These are phyloP conservation scores for Chironomus striatipennis DNA, from an alignment of 1,140 invertebrate genomes.

Conservation along the genomic window DNA sequence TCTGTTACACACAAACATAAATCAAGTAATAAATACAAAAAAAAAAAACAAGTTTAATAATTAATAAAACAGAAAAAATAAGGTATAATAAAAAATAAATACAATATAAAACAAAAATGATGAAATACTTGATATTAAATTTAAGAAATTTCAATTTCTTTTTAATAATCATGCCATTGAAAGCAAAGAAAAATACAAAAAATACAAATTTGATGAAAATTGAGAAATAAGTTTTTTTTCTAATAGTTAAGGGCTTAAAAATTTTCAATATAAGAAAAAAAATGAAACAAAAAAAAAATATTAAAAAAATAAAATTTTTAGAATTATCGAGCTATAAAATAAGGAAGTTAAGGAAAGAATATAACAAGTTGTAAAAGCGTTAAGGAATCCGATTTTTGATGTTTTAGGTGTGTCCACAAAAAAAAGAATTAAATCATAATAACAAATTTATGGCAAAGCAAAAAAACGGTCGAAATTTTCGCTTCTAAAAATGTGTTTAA, in stretches of 20 bases:
- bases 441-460: not conserved
- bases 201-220: not conserved
- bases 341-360: not conserved
- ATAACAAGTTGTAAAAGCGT: not conserved
- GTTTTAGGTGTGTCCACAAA: slow-evolving; percentile 1
- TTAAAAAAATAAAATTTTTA: not conserved
- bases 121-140: not conserved
- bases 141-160: not conserved
- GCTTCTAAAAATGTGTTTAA: not conserved
- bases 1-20: not conserved
- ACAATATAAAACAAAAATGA: no score
- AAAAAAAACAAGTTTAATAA: no score
- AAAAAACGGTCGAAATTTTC: not conserved
- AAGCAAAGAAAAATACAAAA: not conserved
- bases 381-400: slow-evolving; percentile 7
- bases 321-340: not conserved
- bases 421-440: not conserved
- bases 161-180: slow-evolving; percentile 13
- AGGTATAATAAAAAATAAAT: no score
- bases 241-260: slow-evolving; percentile 4
- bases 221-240: not conserved
- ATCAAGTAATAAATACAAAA: not conserved
- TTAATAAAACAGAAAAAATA: no score
- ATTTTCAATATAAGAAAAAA: not conserved
- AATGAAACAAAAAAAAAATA: not conserved